Conservation (phyloP, 1,140 invertebrate genomes). For the Magallana angulata region DNA sequence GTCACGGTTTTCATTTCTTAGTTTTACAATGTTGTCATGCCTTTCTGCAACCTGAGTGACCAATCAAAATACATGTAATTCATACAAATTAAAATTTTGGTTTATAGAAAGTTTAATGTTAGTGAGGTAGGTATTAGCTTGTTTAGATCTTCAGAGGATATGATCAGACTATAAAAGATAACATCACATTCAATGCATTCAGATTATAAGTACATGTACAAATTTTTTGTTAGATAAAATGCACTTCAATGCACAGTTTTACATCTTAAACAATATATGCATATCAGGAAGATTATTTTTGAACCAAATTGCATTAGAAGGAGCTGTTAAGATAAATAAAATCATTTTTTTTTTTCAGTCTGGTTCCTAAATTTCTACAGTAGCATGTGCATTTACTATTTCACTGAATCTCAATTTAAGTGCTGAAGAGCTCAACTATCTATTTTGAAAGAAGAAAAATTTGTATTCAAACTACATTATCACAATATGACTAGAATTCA, state of each 20-base stretch:
- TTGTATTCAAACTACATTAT: background rate
- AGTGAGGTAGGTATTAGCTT: background rate
- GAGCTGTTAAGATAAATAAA: too few species aligned
- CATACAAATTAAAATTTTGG: background rate
- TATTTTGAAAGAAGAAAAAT: background rate
- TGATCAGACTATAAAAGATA: background rate
- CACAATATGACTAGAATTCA: background rate
- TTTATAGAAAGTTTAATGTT: background rate
- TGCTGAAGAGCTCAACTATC: background rate
- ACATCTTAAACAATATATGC: too few species aligned
- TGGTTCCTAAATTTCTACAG: too few species aligned
- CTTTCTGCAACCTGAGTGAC: conserved; percentile 72
- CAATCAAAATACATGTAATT: background rate
- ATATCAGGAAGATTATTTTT: too few species aligned
- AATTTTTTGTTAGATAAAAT: too few species aligned
- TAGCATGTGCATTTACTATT: too few species aligned
- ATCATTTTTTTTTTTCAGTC: too few species aligned
- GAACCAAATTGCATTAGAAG: too few species aligned
- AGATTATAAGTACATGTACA: background rate
- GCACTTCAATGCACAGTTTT: too few species aligned
- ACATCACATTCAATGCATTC: conserved; percentile 2
- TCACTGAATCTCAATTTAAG: background rate
- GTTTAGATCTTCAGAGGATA: background rate
- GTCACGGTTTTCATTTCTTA: conserved; percentile 73
- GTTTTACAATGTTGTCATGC: conserved; percentile 71